Conservation (phyloP, 1,140 invertebrate genomes). For the Branchinecta lynchi region DNA sequence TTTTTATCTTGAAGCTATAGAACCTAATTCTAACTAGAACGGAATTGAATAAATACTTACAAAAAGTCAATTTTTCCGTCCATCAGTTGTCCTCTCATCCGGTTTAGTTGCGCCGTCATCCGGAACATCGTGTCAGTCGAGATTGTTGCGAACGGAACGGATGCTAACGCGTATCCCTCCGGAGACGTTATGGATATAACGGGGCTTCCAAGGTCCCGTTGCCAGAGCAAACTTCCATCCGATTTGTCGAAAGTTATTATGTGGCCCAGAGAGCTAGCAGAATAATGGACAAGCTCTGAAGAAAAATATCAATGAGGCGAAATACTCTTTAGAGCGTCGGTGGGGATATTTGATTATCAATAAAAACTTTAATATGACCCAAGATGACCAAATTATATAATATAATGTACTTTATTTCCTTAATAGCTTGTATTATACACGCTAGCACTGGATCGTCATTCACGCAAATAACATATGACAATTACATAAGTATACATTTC, state of each 20-base stretch:
- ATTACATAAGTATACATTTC: too few relatives aligned
- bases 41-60: conserved; percentile 37
- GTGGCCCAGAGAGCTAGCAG: conserved; percentile 70
- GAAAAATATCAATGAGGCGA: conserved; percentile 15
- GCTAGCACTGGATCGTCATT: too few relatives aligned
- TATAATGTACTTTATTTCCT: too few relatives aligned
- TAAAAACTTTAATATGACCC: too few relatives aligned
- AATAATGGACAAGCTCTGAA: conserved; percentile 68
- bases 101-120: conserved; percentile 43
- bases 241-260: conserved; percentile 59
- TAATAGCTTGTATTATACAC: too few relatives aligned
- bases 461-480: too few relatives aligned
- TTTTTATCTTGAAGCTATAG: too few relatives aligned
- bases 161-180: conserved; percentile 48
- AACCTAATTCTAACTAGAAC: too few relatives aligned
- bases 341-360: too few relatives aligned
- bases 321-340: too few relatives aligned
- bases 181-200: conserved; percentile 53
- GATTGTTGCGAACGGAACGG: conserved; percentile 76
- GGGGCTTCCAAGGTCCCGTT: conserved; percentile 67
- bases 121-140: conserved; percentile 65
- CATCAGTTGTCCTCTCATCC: conserved; percentile 34
- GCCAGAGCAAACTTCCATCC: conserved; percentile 64
- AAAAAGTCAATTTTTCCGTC: conserved; percentile 54
- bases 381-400: too few relatives aligned